These are phyloP conservation scores for Catocala fraxini DNA, from an alignment of 2,888 invertebrate genomes.

Conservation along the genomic window DNA sequence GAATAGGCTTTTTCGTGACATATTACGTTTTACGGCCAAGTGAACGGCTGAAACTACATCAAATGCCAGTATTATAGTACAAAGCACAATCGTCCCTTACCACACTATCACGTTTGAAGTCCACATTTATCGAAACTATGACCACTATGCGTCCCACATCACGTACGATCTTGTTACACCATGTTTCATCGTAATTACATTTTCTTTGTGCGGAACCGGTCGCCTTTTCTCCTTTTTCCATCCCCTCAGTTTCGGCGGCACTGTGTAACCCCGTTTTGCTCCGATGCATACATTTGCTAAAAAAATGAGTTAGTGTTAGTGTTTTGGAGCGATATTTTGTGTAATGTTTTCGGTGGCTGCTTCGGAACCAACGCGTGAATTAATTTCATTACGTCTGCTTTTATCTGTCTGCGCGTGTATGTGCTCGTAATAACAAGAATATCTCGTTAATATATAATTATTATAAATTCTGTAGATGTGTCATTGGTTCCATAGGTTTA, in stretches of 20 bases:
- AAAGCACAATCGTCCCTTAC: conserved; percentile 8
- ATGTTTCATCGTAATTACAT: conserved; percentile 62
- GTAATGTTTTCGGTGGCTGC: no score
- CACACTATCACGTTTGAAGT: conserved; percentile 30
- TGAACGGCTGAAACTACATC: no score
- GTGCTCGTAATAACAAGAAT: no score
- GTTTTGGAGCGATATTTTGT: conserved; percentile 10
- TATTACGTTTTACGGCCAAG: no score
- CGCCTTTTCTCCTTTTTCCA: conserved; percentile 34
- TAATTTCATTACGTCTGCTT: conserved; percentile 2
- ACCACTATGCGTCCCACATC: conserved; percentile 17
- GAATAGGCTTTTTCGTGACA: no score
- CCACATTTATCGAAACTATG: conserved; percentile 53
- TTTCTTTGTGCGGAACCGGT: conserved; percentile 55
- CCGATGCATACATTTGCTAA: conserved; percentile 23
- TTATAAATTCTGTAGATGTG: no score
- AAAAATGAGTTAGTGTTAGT: conserved; percentile 22
- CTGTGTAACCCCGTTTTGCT: conserved; percentile 26
- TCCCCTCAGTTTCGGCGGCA: conserved; percentile 28
- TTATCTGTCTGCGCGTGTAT: not conserved
- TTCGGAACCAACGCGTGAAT: not conserved
- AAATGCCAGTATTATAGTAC: no score
- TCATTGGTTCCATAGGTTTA: no score
- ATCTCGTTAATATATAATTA: no score
- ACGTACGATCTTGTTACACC: conserved; percentile 43